Evolutionary conservation across 2,888 invertebrate genomes (phyloP).

Genomic region (Xylophagus ater): DNA sequence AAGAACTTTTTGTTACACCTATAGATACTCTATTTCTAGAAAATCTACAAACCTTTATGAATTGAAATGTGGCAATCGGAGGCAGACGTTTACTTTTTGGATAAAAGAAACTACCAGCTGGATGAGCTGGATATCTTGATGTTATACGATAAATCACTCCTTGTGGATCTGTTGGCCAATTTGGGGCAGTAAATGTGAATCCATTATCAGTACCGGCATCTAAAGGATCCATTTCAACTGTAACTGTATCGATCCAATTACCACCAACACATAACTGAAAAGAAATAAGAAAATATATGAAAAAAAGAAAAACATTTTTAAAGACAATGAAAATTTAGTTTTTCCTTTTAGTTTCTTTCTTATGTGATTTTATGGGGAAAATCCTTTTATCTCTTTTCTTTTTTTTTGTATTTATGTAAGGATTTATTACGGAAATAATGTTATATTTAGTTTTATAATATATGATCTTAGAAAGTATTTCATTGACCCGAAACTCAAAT

Average conservation of each 20-base stretch:
- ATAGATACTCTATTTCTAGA: no score
- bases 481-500: no score
- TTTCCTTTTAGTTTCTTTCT: no score
- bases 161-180: conserved; percentile 87
- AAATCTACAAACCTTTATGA: conserved; percentile 73
- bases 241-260: conserved; percentile 83
- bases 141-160: conserved; percentile 83
- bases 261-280: conserved; percentile 76
- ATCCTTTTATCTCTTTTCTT: no score
- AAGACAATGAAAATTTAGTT: no score
- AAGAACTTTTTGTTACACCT: not conserved
- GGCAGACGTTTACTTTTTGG: conserved; percentile 78
- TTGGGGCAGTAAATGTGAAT: conserved; percentile 91
- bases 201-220: conserved; percentile 94
- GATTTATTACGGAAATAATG: no score
- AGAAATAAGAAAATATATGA: conserved; percentile 3
- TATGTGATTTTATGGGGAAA: no score
- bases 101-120: conserved; percentile 90
- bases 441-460: no score
- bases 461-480: no score
- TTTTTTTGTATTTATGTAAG: no score
- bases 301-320: no score
- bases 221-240: conserved; percentile 81
- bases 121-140: conserved; percentile 78
- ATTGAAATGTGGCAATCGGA: conserved; percentile 81